These are phyloP conservation scores for Teleiodes luculella DNA, from an alignment of 2,888 invertebrate genomes.

Conservation along the genomic window DNA sequence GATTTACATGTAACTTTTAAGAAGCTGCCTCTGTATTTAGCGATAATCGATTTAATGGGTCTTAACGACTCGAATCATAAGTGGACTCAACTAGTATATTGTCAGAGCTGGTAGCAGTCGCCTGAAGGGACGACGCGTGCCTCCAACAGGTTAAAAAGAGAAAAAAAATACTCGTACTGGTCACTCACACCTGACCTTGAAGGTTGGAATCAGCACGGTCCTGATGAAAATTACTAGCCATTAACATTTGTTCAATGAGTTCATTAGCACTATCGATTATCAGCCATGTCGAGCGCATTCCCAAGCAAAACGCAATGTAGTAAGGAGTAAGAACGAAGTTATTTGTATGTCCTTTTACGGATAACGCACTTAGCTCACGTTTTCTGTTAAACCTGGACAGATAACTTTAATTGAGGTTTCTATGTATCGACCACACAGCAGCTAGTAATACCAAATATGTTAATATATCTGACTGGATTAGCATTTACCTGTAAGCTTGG, in stretches of 20 bases:
- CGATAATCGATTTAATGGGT: conserved; percentile 20
- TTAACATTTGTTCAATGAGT: conserved; percentile 23
- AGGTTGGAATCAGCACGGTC: neutral
- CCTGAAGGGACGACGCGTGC: conserved; percentile 19
- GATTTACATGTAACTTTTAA: neutral
- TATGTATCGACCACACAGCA: no score
- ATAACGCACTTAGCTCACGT: no score
- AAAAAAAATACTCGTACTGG: neutral
- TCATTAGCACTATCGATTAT: conserved; percentile 22
- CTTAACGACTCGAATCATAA: conserved; percentile 19
- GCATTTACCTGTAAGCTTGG: no score
- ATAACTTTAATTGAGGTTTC: no score
- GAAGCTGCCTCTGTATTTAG: conserved; percentile 16
- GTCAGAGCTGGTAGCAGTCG: conserved; percentile 7
- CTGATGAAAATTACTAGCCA: conserved; percentile 20
- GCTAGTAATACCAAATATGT: no score
- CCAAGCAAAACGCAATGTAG: neutral
- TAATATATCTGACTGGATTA: no score
- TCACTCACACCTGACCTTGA: conserved; percentile 7
- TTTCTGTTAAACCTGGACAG: no score
- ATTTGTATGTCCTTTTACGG: neutral
- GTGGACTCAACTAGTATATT: conserved; percentile 11
- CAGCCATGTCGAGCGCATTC: neutral
- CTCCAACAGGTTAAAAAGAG: neutral
- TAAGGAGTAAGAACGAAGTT: neutral